Evolutionary conservation across 2,888 invertebrate genomes (phyloP).

Genomic region (Crematogaster levior): DNA sequence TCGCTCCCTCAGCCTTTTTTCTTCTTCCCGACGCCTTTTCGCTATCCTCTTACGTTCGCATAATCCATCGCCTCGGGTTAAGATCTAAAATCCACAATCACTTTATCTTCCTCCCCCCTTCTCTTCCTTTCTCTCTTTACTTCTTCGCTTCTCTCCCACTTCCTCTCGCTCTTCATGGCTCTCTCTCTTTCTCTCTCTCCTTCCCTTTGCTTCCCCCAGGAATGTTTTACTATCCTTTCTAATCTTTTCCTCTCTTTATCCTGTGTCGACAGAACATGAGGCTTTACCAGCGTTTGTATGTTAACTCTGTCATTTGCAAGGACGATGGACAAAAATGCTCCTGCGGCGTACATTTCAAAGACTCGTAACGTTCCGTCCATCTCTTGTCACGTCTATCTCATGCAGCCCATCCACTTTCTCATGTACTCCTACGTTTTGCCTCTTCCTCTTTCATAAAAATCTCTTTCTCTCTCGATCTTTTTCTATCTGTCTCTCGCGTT

Average conservation of each 20-base stretch:
- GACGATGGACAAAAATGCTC: slow-evolving; percentile 54
- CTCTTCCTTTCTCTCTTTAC: not conserved
- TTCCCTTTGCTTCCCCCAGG: not conserved
- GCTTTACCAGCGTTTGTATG: slow-evolving; percentile 53
- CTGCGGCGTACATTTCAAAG: slow-evolving; percentile 58
- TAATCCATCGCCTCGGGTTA: slow-evolving; percentile 67
- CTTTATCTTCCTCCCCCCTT: not conserved
- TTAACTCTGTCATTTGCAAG: slow-evolving; percentile 64
- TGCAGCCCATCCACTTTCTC: slow-evolving; percentile 32
- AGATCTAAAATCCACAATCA: slow-evolving; percentile 66
- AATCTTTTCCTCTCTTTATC: not conserved
- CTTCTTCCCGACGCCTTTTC: slow-evolving; percentile 38
- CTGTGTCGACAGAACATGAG: slow-evolving; percentile 24
- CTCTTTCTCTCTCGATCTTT: slow-evolving; percentile 8
- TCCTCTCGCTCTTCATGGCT: not conserved
- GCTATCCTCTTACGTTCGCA: slow-evolving; percentile 55
- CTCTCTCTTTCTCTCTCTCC: no score
- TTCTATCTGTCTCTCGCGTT: slow-evolving; percentile 15
- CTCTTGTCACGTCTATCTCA: slow-evolving; percentile 24
- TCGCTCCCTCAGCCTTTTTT: not conserved
- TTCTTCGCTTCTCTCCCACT: not conserved
- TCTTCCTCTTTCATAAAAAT: slow-evolving; percentile 14
- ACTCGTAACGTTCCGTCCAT: slow-evolving; percentile 41
- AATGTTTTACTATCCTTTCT: slow-evolving; percentile 21
- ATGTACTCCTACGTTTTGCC: slow-evolving; percentile 13